Percentiles rank a stretch among this genome's conserved stretches.
phyloP scores from a whole-genome alignment of 1,140 invertebrate species.

The Papilio xuthus region DNA sequence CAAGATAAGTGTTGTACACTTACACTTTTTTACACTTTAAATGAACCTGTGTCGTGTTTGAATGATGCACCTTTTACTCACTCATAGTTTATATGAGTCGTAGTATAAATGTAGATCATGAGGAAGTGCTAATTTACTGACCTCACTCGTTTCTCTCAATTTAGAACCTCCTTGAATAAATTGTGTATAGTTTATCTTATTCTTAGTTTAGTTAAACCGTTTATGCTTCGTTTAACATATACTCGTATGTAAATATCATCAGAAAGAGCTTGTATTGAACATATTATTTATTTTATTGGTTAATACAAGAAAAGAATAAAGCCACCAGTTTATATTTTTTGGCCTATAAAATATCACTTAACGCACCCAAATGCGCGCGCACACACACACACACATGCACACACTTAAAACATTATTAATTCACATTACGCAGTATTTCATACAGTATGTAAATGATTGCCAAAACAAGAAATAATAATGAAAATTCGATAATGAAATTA shows the following conservation, averaged over 20 bases:
- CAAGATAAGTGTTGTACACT: no score
- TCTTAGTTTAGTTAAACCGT: constrained; percentile 39
- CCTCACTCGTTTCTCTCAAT: constrained; percentile 53
- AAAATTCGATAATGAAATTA: no score
- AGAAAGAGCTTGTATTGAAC: not conserved
- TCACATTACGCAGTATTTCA: no score
- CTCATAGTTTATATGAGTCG: not conserved
- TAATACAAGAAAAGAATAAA: no score
- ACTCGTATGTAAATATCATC: not conserved
- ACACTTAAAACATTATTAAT: no score
- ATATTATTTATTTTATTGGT: not conserved
- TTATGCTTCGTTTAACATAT: not conserved
- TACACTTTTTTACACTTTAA: no score
- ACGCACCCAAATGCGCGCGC: no score
- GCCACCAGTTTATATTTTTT: no score
- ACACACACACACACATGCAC: no score
- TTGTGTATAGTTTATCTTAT: constrained; percentile 20
- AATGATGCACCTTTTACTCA: not conserved
- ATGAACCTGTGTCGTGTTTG: not conserved
- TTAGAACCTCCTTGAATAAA: constrained; percentile 37
- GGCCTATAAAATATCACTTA: no score
- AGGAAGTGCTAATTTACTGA: constrained; percentile 54
- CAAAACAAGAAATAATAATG: no score
- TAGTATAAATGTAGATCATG: constrained; percentile 48
- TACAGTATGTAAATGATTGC: no score